Conservation (phyloP, 2,888 invertebrate species). For the Aleiodes testaceus region DNA sequence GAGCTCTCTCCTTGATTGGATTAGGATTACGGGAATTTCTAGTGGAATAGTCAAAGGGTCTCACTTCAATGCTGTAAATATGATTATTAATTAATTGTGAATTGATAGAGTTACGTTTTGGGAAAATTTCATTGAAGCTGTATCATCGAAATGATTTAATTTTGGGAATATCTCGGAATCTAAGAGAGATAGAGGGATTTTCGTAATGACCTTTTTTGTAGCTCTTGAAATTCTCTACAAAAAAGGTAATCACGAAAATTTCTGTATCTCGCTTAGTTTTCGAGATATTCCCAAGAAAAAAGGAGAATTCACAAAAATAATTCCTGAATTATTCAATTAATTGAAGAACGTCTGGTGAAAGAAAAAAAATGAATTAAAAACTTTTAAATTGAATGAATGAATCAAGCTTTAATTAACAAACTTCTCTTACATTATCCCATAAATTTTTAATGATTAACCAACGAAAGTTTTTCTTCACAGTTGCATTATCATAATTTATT, state of each 20-base stretch:
- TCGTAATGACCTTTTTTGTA: too few relatives aligned
- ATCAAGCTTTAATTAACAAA: slow-evolving; percentile 36
- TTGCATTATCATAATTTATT: not conserved
- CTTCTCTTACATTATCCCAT: not conserved
- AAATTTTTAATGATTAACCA: slow-evolving; percentile 4
- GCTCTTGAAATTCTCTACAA: too few relatives aligned
- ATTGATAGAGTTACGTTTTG: too few relatives aligned
- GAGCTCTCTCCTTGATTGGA: slow-evolving; percentile 35
- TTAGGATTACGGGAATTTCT: not conserved
- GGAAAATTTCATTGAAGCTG: too few relatives aligned
- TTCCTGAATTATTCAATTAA: not conserved
- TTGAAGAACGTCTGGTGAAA: not conserved
- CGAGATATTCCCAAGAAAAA: not conserved
- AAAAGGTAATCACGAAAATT: too few relatives aligned
- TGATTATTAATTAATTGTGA: not conserved
- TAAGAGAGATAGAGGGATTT: too few relatives aligned
- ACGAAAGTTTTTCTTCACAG: not conserved
- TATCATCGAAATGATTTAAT: too few relatives aligned
- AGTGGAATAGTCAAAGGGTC: not conserved
- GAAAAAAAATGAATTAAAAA: slow-evolving; percentile 21
- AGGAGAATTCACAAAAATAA: not conserved
- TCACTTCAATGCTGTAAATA: not conserved
- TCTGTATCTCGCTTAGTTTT: too few relatives aligned
- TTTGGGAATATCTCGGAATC: too few relatives aligned
- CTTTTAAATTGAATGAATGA: slow-evolving; percentile 28